Percentiles rank a stretch among this genome's conserved stretches.
Conservation (phyloP, 1,140 invertebrate species). For the Akabosia matsudoensis region DNA sequence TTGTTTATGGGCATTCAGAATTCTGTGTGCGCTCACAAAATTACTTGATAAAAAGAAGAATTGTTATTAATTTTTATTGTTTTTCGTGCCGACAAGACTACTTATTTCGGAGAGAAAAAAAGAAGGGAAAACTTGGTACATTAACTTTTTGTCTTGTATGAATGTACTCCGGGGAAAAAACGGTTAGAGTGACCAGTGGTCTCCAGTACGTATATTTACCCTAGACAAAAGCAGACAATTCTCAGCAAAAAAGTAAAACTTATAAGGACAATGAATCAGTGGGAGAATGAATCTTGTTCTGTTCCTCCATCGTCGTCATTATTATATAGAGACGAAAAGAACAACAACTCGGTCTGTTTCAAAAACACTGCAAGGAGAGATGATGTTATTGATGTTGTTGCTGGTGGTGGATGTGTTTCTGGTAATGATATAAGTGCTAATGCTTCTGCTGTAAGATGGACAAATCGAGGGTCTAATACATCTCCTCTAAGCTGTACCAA, state of each 20-base stretch:
- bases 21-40: neutral
- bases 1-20: neutral
- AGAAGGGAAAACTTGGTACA: neutral
- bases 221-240: neutral
- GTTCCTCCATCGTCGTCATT: neutral
- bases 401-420: neutral
- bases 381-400: constrained; percentile 10
- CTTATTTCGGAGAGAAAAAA: neutral
- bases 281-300: constrained; percentile 14
- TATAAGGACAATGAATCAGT: constrained; percentile 38
- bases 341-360: constrained; percentile 10
- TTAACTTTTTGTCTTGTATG: too few relatives aligned
- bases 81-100: neutral
- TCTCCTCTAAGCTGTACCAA: neutral
- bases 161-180: too few relatives aligned
- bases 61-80: neutral
- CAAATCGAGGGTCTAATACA: constrained; percentile 25
- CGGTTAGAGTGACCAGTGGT: too few relatives aligned
- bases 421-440: constrained; percentile 2
- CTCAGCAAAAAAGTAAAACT: neutral
- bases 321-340: constrained; percentile 14
- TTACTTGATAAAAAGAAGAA: neutral
- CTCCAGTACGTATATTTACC: too few relatives aligned
- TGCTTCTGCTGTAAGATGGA: constrained; percentile 6
- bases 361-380: neutral